phyloP scores from a whole-genome alignment of 2,888 invertebrate genomes.

The Eristalinus aeneus region DNA sequence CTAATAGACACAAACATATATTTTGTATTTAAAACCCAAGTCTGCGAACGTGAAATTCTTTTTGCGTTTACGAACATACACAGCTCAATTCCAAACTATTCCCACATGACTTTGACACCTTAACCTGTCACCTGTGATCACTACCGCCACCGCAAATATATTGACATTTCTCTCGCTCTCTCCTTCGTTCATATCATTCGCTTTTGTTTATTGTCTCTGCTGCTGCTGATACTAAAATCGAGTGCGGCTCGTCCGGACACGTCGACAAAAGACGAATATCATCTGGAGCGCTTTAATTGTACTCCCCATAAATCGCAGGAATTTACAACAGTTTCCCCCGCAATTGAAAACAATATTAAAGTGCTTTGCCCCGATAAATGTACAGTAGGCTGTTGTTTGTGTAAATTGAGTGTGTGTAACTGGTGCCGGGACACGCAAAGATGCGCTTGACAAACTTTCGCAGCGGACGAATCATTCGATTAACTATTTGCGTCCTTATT shows the following conservation, averaged over 20 bases:
- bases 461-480: slow-evolving; percentile 83
- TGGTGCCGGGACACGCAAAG: slow-evolving; percentile 71
- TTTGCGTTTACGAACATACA: background rate
- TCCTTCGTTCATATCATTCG: slow-evolving; percentile 28
- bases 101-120: slow-evolving; percentile 13
- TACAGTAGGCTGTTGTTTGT: slow-evolving; percentile 12
- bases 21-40: background rate
- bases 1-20: no score
- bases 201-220: slow-evolving; percentile 63
- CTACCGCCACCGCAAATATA: slow-evolving; percentile 9
- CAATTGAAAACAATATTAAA: background rate
- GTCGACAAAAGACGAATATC: slow-evolving; percentile 65
- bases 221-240: slow-evolving; percentile 29
- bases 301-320: background rate
- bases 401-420: slow-evolving; percentile 16
- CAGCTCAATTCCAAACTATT: background rate
- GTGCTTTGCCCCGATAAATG: slow-evolving; percentile 4
- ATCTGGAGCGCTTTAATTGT: slow-evolving; percentile 33
- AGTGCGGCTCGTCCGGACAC: slow-evolving; percentile 59
- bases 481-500: slow-evolving; percentile 82
- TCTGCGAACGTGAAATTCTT: background rate
- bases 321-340: background rate
- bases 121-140: background rate
- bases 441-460: slow-evolving; percentile 85
- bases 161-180: slow-evolving; percentile 48